phyloP scores from a whole-genome alignment of 2,888 invertebrate genomes.

The Lasius fuliginosus region DNA sequence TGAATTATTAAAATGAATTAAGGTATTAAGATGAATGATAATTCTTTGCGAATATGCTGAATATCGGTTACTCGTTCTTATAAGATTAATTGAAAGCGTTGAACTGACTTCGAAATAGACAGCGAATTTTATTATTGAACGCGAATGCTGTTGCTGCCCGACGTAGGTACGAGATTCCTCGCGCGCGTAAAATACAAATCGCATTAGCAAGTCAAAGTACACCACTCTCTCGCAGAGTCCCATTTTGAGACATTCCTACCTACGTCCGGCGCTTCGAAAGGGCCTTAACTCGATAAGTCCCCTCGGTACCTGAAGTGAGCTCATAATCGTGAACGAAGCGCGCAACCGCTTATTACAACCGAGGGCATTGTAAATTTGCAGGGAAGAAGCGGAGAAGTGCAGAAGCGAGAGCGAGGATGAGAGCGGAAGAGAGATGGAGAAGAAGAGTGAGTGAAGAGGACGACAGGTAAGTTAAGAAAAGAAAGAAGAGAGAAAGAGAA shows the following conservation, averaged over 20 bases:
- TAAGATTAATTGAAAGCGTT: conserved; percentile 15
- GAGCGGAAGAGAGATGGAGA: conserved; percentile 33
- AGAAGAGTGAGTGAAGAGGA: conserved; percentile 19
- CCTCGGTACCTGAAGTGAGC: conserved; percentile 76
- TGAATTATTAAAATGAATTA: background rate
- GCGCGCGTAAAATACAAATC: conserved; percentile 27
- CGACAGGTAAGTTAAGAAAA: conserved; percentile 30
- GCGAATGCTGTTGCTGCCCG: background rate
- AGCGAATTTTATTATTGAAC: conserved; percentile 6
- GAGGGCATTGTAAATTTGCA: conserved; percentile 78
- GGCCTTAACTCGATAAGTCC: conserved; percentile 76
- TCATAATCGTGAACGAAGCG: conserved; percentile 78
- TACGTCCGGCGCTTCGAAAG: conserved; percentile 57
- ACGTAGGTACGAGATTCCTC: background rate
- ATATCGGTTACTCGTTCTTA: background rate
- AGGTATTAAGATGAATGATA: background rate
- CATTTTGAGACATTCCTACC: conserved; percentile 50
- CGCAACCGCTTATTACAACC: conserved; percentile 80
- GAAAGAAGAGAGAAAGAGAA: conserved; percentile 46
- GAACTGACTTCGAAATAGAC: background rate
- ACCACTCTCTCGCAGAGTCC: conserved; percentile 13
- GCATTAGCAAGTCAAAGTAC: conserved; percentile 33
- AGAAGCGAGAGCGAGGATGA: conserved; percentile 40
- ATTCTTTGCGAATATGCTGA: background rate
- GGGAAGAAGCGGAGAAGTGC: conserved; percentile 63